Evolutionary conservation across 2,888 invertebrate species (phyloP).

Genomic region (Drosophila stalkeri): DNA sequence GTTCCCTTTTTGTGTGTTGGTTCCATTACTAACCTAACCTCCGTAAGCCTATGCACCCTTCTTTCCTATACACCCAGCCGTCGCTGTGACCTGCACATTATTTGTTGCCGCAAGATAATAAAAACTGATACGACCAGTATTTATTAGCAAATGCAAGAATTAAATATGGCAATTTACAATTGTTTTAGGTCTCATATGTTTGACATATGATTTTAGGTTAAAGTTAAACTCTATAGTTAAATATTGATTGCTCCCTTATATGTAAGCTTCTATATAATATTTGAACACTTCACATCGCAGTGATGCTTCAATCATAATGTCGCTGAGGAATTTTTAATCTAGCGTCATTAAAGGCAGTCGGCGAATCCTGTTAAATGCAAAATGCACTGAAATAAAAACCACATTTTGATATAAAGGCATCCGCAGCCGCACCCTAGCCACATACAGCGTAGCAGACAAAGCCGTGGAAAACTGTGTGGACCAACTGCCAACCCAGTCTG

Average conservation of each 20-base stretch:
- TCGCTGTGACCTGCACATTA: constrained; percentile 46
- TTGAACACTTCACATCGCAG: background rate
- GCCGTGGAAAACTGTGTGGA: constrained; percentile 54
- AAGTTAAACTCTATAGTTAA: background rate
- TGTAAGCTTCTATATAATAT: background rate
- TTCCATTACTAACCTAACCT: constrained; percentile 3
- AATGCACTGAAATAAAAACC: constrained; percentile 73
- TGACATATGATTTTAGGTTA: background rate
- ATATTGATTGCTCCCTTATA: background rate
- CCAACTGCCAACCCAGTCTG: constrained; percentile 59
- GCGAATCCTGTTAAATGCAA: constrained; percentile 54
- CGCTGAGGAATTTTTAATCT: constrained; percentile 7
- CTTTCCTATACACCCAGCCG: constrained; percentile 72
- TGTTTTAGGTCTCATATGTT: background rate
- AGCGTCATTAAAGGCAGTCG: constrained; percentile 34
- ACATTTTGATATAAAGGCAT: constrained; percentile 76
- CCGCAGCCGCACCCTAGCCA: constrained; percentile 48
- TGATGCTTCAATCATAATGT: constrained; percentile 11
- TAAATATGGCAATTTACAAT: constrained; percentile 14
- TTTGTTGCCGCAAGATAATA: constrained; percentile 66
- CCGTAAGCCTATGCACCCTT: constrained; percentile 3
- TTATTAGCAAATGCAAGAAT: background rate
- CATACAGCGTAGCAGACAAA: constrained; percentile 61
- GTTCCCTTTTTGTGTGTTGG: constrained; percentile 19
- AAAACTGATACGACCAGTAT: constrained; percentile 54